A percentile compares a stretch with the other conserved stretches of the same genome.
Evolutionary conservation across 30 jellyfish, hydroid and myxozoan species (phyloP).

Genomic region (Rhopilema esculentum): DNA sequence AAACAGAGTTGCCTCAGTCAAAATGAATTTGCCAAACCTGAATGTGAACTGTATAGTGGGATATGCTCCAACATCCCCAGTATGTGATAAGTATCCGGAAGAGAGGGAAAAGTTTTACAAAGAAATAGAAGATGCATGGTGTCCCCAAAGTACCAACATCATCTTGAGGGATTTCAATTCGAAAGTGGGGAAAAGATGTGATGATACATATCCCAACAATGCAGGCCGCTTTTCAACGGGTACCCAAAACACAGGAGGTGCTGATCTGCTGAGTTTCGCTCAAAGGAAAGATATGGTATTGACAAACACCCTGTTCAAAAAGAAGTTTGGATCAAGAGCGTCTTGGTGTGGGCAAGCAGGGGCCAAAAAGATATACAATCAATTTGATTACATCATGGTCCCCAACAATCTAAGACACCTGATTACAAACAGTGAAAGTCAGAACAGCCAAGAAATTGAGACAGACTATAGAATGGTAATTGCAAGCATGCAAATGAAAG

Average conservation of each 20-base stretch:
- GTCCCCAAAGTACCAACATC: no score
- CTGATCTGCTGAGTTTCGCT: neutral
- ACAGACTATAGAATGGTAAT: conserved; percentile 9
- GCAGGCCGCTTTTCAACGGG: neutral
- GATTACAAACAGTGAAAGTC: neutral
- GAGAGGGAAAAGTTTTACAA: no score
- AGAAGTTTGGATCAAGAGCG: neutral
- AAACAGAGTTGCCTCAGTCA: no score
- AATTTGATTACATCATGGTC: conserved; percentile 14
- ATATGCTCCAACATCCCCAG: no score
- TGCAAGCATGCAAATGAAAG: neutral
- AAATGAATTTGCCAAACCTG: no score
- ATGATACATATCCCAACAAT: neutral
- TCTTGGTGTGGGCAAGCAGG: conserved; percentile 14
- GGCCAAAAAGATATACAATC: neutral
- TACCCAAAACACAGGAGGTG: neutral
- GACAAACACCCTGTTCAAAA: conserved; percentile 1
- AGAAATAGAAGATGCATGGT: no score
- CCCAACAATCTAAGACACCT: neutral
- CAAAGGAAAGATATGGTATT: neutral
- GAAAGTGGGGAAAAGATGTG: no score
- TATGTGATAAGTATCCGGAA: no score
- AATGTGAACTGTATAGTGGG: no score
- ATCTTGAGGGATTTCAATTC: no score
- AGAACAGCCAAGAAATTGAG: neutral